phyloP scores from a whole-genome alignment of 2,888 invertebrate genomes.

The Linyphia triangularis region DNA sequence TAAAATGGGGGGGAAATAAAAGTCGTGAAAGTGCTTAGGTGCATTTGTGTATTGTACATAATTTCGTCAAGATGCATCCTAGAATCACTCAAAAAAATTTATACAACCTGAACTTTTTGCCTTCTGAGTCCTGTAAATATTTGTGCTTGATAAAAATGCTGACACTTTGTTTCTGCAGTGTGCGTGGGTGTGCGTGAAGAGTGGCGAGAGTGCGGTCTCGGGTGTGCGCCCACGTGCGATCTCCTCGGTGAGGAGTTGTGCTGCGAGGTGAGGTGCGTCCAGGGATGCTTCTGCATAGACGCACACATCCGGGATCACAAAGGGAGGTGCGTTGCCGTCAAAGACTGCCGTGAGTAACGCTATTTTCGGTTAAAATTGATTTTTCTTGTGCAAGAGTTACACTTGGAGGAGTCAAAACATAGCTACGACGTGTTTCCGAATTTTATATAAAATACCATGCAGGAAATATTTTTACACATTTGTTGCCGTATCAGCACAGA shows the following conservation, averaged over 20 bases:
- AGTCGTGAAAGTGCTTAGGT: too few relatives aligned
- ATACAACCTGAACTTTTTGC: too few relatives aligned
- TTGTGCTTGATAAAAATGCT: too few relatives aligned
- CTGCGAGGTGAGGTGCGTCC: conserved; percentile 27
- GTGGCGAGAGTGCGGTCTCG: conserved; percentile 16
- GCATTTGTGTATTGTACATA: too few relatives aligned
- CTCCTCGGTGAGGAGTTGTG: conserved; percentile 26
- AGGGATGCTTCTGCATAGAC: conserved; percentile 59
- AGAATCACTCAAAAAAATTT: too few relatives aligned
- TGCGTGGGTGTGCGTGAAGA: conserved; percentile 24
- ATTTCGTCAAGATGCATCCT: too few relatives aligned
- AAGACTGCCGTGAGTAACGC: conserved; percentile 50
- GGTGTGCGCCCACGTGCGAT: conserved; percentile 49
- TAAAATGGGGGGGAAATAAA: too few relatives aligned
- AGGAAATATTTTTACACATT: too few relatives aligned
- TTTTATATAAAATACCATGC: not conserved
- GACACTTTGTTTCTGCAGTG: too few relatives aligned
- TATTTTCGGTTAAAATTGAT: not conserved
- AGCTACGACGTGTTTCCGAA: not conserved
- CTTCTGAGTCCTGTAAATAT: too few relatives aligned
- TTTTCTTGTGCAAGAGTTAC: not conserved
- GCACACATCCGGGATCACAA: conserved; percentile 21
- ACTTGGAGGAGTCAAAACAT: not conserved
- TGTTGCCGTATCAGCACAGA: too few relatives aligned
- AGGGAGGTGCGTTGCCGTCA: conserved; percentile 12